These are phyloP conservation scores for Hypomesus transpacificus DNA, from an alignment of 2,113 vertebrate species.

Conservation along the genomic window DNA sequence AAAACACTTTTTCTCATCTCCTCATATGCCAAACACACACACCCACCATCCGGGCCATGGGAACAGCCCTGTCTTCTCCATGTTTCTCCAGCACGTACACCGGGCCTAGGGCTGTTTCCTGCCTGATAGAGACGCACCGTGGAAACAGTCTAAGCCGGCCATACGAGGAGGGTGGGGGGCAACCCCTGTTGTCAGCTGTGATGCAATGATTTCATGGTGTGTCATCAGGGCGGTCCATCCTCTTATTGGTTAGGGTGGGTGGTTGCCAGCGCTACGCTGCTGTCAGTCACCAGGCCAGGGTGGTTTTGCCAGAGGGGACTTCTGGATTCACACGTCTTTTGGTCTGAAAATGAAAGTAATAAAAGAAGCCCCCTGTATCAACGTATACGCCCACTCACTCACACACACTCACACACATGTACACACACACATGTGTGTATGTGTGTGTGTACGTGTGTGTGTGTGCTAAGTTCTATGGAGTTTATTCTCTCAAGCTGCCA, in stretches of 20 bases:
- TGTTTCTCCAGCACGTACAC: constrained; percentile 25
- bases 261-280: background rate
- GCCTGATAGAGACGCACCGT: constrained; percentile 20
- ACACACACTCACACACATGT: too few relatives aligned
- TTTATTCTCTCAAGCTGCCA: too few relatives aligned
- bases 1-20: constrained; percentile 67
- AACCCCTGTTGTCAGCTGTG: constrained; percentile 1
- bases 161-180: too few relatives aligned
- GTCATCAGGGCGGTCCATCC: constrained; percentile 28
- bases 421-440: background rate
- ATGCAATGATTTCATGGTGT: constrained; percentile 32
- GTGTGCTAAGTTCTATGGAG: too few relatives aligned
- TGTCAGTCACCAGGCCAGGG: constrained; percentile 22
- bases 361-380: background rate
- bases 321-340: constrained; percentile 14
- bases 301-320: constrained; percentile 28
- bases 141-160: too few relatives aligned
- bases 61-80: constrained; percentile 16
- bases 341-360: constrained; percentile 32
- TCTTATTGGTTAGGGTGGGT: constrained; percentile 9
- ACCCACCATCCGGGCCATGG: constrained; percentile 26
- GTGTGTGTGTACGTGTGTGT: background rate
- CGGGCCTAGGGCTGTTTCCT: constrained; percentile 42
- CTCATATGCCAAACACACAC: constrained; percentile 59
- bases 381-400: background rate